phyloP scores from a whole-genome alignment of 30 jellyfish, hydroid and myxozoan species.

The Aurelia coerulea region DNA sequence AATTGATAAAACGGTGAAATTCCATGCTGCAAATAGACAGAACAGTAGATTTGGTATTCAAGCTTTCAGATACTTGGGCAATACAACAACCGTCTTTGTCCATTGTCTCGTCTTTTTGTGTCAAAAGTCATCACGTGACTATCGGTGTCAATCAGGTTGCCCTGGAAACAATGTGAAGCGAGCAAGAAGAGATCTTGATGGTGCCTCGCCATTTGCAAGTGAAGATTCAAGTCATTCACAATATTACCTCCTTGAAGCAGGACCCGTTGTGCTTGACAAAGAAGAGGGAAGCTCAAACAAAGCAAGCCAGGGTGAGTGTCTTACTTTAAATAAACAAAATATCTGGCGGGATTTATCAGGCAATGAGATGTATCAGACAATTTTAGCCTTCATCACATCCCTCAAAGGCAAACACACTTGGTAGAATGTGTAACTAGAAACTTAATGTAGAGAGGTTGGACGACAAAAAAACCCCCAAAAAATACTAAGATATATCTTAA shows the following conservation, averaged over 20 bases:
- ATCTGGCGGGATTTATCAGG: too few species aligned
- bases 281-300: background rate
- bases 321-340: background rate
- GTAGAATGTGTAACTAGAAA: too few species aligned
- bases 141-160: slow-evolving; percentile 53
- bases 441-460: too few species aligned
- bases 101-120: slow-evolving; percentile 63
- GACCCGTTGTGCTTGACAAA: slow-evolving; percentile 21
- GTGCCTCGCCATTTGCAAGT: background rate
- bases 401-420: too few species aligned
- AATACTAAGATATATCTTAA: too few species aligned
- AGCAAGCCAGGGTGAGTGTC: background rate
- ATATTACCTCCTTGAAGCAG: slow-evolving; percentile 34
- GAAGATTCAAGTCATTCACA: slow-evolving; percentile 8
- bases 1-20: slow-evolving; percentile 29
- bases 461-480: too few species aligned
- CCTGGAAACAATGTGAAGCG: slow-evolving; percentile 63
- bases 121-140: slow-evolving; percentile 47
- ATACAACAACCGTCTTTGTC: slow-evolving; percentile 15
- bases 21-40: background rate
- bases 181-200: slow-evolving; percentile 23
- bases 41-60: slow-evolving; percentile 44
- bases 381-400: too few species aligned
- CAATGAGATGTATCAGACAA: too few species aligned
- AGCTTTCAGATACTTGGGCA: slow-evolving; percentile 38